Evolutionary conservation across 2,888 invertebrate species (phyloP), one percentile per base, ranked within the genome.

Genomic region (Yponomeuta cagnagella): DNA sequence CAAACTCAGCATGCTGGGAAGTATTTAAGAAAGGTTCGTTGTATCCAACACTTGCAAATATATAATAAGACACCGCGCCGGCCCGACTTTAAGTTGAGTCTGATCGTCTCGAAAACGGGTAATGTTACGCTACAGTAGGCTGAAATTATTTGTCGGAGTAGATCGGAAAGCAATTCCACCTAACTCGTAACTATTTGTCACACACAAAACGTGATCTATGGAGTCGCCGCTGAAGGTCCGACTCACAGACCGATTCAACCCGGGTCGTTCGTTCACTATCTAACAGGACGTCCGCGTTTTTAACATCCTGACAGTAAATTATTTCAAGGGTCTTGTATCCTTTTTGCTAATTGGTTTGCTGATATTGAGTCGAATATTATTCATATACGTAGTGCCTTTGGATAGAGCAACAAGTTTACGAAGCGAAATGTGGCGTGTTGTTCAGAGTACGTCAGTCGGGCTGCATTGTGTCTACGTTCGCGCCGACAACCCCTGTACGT

Each of bases 131-230:
- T 79, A 88, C 88, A 88, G 82, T 87, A 81, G 84, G 80, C 83
- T 86, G 85, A 86, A 86, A 87, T 90, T 90, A 90, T 90, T 89
- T 88, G 89, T 89, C 86, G 87, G 84, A 88, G 86, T 87, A 86
- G 87, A 92, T 90, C 86, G 87, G 85, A 90, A 90, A 87, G 88
- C 90, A 89, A 91, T 91, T 90, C 87, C 82, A 82, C 79, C 86
- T 89, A 89, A 88, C 86, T 87, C 84, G 84, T 83, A 86, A 87
- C 89, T 89, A 90, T 91, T 92, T 90, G 89, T 90, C 89, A 90
- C 88, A 86, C 86, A 90, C 88, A 90, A 87, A 88, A 88, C 86
- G 86, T 89, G 90, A 90, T 89, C 82, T 85, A 90, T 89, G 83
- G 80, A 75, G 74, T 74, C 76, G 67, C 33, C 67, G 43, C 37